Evolutionary conservation across 2,888 invertebrate genomes (phyloP).

Genomic region (Netelia inedita): DNA sequence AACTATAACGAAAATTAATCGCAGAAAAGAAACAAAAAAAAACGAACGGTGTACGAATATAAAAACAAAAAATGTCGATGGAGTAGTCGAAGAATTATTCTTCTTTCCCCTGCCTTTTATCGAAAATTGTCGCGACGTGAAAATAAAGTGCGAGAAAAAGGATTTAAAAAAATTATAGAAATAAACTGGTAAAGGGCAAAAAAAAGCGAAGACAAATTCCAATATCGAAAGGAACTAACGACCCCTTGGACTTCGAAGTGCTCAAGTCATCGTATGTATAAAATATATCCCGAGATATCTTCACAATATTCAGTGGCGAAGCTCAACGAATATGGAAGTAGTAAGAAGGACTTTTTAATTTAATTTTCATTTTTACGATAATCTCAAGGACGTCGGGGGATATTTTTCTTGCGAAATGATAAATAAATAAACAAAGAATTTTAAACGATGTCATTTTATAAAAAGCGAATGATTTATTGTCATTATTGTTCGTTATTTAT

Average conservation of each 20-base stretch:
- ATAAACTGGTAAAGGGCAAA: neutral
- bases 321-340: slow-evolving; percentile 48
- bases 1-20: slow-evolving; percentile 17
- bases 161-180: slow-evolving; percentile 16
- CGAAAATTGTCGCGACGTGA: slow-evolving; percentile 30
- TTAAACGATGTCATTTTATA: neutral
- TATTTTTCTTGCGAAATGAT: slow-evolving; percentile 73
- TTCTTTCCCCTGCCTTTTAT: slow-evolving; percentile 43
- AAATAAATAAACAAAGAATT: slow-evolving; percentile 35
- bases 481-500: neutral
- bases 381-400: slow-evolving; percentile 7
- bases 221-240: slow-evolving; percentile 12
- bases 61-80: slow-evolving; percentile 2
- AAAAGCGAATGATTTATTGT: neutral
- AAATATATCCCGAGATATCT: slow-evolving; percentile 27
- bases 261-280: slow-evolving; percentile 27
- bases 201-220: slow-evolving; percentile 19
- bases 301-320: slow-evolving; percentile 42
- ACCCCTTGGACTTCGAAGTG: neutral
- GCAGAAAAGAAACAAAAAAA: neutral
- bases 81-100: slow-evolving; percentile 29
- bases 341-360: slow-evolving; percentile 1
- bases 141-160: neutral
- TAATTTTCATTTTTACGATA: neutral
- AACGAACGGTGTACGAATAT: neutral